Evolutionary conservation across 2,888 invertebrate species (phyloP).

Genomic region (Caradrina clavipalpis): DNA sequence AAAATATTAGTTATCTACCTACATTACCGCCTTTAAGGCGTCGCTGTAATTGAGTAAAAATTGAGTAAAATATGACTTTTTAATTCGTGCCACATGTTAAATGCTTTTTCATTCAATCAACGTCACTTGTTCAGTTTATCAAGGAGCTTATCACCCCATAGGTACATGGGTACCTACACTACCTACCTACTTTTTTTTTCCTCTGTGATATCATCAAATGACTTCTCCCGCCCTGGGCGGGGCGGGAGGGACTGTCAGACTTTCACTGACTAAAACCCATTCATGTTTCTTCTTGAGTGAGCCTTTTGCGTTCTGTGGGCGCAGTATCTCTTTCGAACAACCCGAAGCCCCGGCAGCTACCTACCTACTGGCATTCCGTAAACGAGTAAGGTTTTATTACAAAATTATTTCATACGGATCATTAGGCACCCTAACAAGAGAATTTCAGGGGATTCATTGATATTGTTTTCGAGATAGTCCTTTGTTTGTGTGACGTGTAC

Average conservation of each 20-base stretch:
- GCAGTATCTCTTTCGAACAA: too few species aligned
- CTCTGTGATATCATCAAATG: too few species aligned
- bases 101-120: slow-evolving; percentile 54
- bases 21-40: too few species aligned
- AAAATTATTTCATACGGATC: slow-evolving; percentile 7
- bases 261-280: too few species aligned
- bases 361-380: neutral
- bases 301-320: too few species aligned
- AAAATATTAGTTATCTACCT: too few species aligned
- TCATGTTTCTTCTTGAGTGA: too few species aligned
- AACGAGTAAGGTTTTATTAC: slow-evolving; percentile 25
- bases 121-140: slow-evolving; percentile 47
- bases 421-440: slow-evolving; percentile 2
- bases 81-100: neutral
- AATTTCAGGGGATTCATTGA: neutral
- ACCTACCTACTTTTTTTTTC: neutral
- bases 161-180: neutral
- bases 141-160: neutral
- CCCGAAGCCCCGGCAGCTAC: too few species aligned
- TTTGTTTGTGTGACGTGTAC: neutral
- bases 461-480: neutral
- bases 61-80: neutral
- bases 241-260: too few species aligned
- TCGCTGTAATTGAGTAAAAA: neutral
- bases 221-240: too few species aligned